Evolutionary conservation across 2,888 invertebrate species (phyloP), one percentile per base, ranked within the genome.

Genomic region (Autographa gamma): DNA sequence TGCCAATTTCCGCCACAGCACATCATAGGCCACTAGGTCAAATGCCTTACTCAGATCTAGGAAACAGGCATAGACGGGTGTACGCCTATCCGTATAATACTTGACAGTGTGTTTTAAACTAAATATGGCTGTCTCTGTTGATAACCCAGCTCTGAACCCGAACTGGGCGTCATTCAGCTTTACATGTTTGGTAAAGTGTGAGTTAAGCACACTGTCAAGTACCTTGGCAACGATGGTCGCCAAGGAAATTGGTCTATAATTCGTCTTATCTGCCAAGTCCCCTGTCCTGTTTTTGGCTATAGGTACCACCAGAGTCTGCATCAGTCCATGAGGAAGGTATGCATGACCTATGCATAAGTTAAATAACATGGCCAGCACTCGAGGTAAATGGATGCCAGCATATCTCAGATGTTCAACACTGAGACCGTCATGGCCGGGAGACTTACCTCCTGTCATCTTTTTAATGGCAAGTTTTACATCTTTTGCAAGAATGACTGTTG

Each of bases 71-170:
- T 48, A 48, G 4, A 48, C 48, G 8, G 56, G 56, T 9, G 56
- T 58, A 58, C 11, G 56, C 14, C 56, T 58, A 58, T 58, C 56
- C 5, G 56, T 58, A 58, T 58, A 58, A 11, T 58, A 58, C 56
- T 58, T 58, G 14, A 58, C 56, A 58, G 56, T 58, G 56, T 58
- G 56, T 13, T 58, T 58, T 31, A 58, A 25, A 25, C 25, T 25
- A 25, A 25, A 25, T 25, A 25, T 25, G 25, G 25, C 25, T 25
- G 25, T 25, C 6, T 8, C 56, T 48, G n/a, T n/a, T 7, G 48
- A 48, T n/a, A 48, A n/a, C 48, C 48, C 48, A 48, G 48, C 6
- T n/a, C 48, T n/a, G n/a, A 48, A 48, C n/a, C 48, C 48, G 48
- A 48, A 48, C 56, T 58, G 56, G 56, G 25, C 56, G 25, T 19